Conservation (phyloP, 2,797 vertebrate species). For the Danio choprae region DNA sequence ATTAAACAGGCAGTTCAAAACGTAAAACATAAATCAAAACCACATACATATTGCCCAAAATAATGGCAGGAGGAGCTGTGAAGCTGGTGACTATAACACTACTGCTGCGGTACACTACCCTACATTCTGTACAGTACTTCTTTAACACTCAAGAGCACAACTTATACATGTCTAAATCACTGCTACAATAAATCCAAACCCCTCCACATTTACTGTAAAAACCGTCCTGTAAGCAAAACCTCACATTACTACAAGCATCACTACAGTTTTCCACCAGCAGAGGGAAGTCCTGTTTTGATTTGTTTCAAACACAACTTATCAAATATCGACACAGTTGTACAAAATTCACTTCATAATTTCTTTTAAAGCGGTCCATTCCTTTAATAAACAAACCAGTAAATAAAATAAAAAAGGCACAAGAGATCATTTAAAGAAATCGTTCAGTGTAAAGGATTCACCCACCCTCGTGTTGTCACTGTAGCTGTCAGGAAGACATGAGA, state of each 20-base stretch:
- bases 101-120: constrained; percentile 2
- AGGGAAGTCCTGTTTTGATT: constrained; percentile 2
- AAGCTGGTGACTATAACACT: constrained; percentile 35
- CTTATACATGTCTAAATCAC: constrained; percentile 8
- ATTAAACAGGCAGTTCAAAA: neutral
- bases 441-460: neutral
- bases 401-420: constrained; percentile 41
- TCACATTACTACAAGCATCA: constrained; percentile 4
- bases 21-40: constrained; percentile 4
- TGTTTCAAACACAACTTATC: neutral
- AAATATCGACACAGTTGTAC: constrained; percentile 8
- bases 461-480: neutral
- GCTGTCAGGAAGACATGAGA: neutral
- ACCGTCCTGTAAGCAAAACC: constrained; percentile 2
- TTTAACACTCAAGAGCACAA: constrained; percentile 10
- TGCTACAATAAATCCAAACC: neutral
- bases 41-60: neutral
- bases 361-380: neutral
- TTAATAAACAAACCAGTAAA: constrained; percentile 30
- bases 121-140: constrained; percentile 6
- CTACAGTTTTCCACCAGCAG: constrained; percentile 20
- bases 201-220: neutral
- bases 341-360: constrained; percentile 9
- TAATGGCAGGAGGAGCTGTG: constrained; percentile 36
- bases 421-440: constrained; percentile 13